Evolutionary conservation across 2,888 invertebrate species (phyloP), one percentile per base, ranked within the genome.

Genomic region (Esperia sulphurella): DNA sequence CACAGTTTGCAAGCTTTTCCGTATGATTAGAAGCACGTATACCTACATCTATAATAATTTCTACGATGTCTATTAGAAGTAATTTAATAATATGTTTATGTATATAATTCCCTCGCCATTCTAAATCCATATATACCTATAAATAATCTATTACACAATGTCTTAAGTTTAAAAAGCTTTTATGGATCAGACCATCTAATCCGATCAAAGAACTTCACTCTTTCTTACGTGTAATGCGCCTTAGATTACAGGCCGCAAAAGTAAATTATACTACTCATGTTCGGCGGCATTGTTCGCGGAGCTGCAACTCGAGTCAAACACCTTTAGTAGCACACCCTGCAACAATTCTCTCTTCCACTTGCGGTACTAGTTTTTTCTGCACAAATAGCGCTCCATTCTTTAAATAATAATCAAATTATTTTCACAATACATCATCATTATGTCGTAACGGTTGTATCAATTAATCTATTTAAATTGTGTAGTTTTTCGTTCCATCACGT

Each of bases 351-450:
- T 58, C 58, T 58, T 68, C 63, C 59, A 58, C 64, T 75, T 71
- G 71, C 74, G 71, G 71, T 73, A 75, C 66, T 54, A 58, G 52
- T 73, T 76, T 77, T 79, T 80, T 75, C 59, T 59, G 59, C 65
- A 68, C 64, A 58, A 65, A 58, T 66, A 65, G 54, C 65, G 71
- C 70, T 70, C 71, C 67, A 72, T 61, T 65, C 71, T 83, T 77
- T 71, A 78, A 82, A 85, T 75, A n/a, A 77, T 83, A 64, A 80
- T 79, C 83, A 75, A 87, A 85, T 87, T 85, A 86, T 80, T 78
- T 71, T 63, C 68, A 85, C 83, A 87, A 85, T 87, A 75, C 80
- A 71, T 75, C 70, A 74, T 83, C 82, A 82, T 84, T 84, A 82
- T 71, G 66, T 70, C 59, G 64, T 87, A 88, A 87, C 88, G 87